Percentiles rank a stretch among this genome's conserved stretches.
Conservation (phyloP, 2,797 vertebrate species). For the Melanotaenia nigrans region DNA sequence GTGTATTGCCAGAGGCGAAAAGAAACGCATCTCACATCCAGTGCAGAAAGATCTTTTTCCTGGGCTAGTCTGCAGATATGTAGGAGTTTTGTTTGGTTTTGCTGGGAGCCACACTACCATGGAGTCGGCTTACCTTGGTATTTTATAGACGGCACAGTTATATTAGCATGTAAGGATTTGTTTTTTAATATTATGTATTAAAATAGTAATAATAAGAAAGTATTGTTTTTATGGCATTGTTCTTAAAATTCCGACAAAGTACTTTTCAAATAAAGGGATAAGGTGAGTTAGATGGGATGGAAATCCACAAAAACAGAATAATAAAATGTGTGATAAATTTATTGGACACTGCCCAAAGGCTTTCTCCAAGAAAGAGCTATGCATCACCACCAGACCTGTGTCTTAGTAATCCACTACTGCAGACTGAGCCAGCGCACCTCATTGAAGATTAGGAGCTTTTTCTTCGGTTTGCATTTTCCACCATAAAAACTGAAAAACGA, state of each 20-base stretch:
- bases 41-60: conserved; percentile 48
- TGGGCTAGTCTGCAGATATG: conserved; percentile 49
- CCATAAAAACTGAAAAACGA: conserved; percentile 7
- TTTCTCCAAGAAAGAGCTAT: not conserved
- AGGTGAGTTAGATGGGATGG: not conserved
- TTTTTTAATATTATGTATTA: conserved; percentile 28
- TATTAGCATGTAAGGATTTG: conserved; percentile 30
- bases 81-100: conserved; percentile 49
- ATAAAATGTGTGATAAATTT: not conserved
- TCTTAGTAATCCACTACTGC: conserved; percentile 3
- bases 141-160: conserved; percentile 46
- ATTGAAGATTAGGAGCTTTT: not conserved
- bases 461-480: not conserved
- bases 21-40: conserved; percentile 47
- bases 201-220: not conserved
- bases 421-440: not conserved
- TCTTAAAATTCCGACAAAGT: not conserved
- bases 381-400: conserved; percentile 2
- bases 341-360: not conserved
- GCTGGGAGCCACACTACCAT: conserved; percentile 60
- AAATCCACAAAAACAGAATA: not conserved
- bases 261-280: not conserved
- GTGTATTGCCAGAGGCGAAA: conserved; percentile 54
- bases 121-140: conserved; percentile 70
- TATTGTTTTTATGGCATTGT: not conserved